Base-by-base conservation (phyloP, 2,888 invertebrate species). In the Aleiodes alternator region DNA sequence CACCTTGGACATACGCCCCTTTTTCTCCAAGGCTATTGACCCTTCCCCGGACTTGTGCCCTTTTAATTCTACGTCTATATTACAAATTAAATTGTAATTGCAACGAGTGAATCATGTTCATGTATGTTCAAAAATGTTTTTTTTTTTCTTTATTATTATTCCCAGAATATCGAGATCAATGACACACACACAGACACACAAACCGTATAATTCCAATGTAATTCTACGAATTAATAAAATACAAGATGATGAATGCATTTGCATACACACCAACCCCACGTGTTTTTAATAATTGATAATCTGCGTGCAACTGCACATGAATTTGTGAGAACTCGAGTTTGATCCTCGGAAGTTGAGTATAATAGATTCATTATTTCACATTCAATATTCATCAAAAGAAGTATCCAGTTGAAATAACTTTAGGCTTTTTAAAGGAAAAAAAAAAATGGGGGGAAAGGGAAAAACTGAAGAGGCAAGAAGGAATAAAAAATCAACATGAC, bases 201-300 rank as follows among this genome's bases (percentile, higher is more conserved):
- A 23, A 23, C 23, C 23, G 23, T 50, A 68, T 61, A 38, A 34
- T 31, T 23, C n/a, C 11, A 34, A 68, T 43, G 43, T 11, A 51
- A 11, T 68, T 51, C 68, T 68, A n/a, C n/a, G 68, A 68, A 68
- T 68, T 68, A 51, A 68, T 68, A 29, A 68, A 31, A 51, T n/a
- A 1, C 43, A 43, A 43, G 48, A 73, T 73, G 73, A 69, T 59
- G 68, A 68, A 68, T 51, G 68, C 23, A 6, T 34, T 8, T 29
- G 53, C 51, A 16, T 53, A 16, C 14, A 74, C 50, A 72, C 14
- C 23, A 23, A 57, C 66, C 69, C 80, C 85, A 85, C 83, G 84
- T 86, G 86, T 81, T 85, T 84, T 85, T 88, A 86, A 88, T 89
- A 88, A 88, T 88, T 88, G 86, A 86, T 88, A 85, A 87, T 87